phyloP scores from a whole-genome alignment of 2,888 invertebrate genomes.

The Nephrotoma flavescens region DNA sequence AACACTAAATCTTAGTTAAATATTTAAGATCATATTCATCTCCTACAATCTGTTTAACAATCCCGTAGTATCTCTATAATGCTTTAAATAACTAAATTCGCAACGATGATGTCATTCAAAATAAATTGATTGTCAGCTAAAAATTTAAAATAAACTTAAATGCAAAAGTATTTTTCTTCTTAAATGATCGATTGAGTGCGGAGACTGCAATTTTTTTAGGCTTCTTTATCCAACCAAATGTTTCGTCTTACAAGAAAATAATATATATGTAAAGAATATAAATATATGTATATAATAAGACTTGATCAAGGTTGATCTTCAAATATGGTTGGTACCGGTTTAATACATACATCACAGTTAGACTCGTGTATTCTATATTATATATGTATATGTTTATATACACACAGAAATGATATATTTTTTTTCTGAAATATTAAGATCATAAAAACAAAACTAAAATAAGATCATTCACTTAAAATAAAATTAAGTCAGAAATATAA shows the following conservation, averaged over 20 bases:
- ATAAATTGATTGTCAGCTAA: background rate
- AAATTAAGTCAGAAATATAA: background rate
- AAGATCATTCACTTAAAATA: background rate
- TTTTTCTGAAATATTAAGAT: background rate
- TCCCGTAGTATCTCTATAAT: background rate
- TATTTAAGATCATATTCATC: background rate
- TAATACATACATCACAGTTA: background rate
- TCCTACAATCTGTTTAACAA: background rate
- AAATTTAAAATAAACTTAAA: background rate
- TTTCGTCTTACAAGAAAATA: background rate
- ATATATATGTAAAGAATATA: background rate
- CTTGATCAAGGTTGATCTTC: constrained; percentile 4
- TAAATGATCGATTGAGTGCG: background rate
- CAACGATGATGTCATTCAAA: background rate
- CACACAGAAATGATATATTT: background rate
- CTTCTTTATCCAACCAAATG: background rate
- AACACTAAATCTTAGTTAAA: background rate
- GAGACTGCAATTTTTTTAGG: background rate
- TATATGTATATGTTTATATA: background rate
- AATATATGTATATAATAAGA: background rate
- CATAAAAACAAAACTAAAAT: background rate
- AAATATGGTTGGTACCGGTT: constrained; percentile 5
- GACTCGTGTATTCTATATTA: background rate
- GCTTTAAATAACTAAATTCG: background rate
- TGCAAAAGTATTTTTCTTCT: background rate